Conservation (phyloP, 1,140 invertebrate genomes). For the Matsumurasca onukii region DNA sequence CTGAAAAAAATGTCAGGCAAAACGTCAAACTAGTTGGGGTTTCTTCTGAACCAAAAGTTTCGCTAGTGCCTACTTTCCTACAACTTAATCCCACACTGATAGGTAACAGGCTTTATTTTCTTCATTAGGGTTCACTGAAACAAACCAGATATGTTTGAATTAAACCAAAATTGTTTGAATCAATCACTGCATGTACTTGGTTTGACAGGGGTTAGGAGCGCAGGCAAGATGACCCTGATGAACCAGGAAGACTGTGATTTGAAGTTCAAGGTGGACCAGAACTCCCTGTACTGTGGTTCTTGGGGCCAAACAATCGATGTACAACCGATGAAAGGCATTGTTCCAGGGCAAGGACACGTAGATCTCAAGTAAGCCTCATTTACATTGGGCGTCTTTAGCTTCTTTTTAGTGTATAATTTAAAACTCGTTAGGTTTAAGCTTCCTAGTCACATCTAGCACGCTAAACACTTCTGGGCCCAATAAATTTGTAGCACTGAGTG, state of each 20-base stretch:
- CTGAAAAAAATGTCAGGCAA: neutral
- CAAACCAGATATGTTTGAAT: no score
- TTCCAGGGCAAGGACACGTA: neutral
- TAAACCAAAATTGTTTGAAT: no score
- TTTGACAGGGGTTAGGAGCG: neutral
- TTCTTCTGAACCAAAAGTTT: neutral
- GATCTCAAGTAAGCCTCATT: constrained; percentile 2
- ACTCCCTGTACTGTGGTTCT: neutral
- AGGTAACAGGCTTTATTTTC: no score
- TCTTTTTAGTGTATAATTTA: no score
- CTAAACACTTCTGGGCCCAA: no score
- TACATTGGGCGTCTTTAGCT: no score
- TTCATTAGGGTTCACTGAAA: no score
- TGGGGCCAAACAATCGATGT: constrained; percentile 4
- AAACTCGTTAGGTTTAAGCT: no score
- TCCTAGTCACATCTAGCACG: no score
- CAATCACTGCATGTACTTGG: neutral
- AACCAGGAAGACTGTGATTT: constrained; percentile 11
- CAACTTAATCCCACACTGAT: neutral
- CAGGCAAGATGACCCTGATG: neutral
- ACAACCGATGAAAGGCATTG: neutral
- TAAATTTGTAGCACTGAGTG: no score
- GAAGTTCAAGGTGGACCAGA: neutral
- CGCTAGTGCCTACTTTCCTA: neutral
- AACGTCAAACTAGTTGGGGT: neutral